Conservation (phyloP, 64 coral and sea anemone species). For the Montipora efflorescens region DNA sequence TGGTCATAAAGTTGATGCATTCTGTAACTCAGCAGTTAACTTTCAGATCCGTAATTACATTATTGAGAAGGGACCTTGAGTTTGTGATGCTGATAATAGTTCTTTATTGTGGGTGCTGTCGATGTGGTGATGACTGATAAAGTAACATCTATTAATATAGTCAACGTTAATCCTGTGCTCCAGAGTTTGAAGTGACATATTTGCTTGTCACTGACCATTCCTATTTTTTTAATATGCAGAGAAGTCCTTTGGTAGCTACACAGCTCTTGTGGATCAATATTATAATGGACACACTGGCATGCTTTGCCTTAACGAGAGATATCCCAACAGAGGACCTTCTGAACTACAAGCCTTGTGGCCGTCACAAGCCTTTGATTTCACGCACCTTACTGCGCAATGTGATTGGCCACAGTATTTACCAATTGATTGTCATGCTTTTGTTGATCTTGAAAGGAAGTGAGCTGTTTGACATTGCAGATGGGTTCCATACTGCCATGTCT, state of each 20-base stretch:
- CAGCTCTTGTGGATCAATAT: constrained; percentile 98
- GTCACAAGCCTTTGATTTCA: constrained; percentile 91
- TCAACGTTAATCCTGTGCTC: background rate
- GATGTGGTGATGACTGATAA: no score
- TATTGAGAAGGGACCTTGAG: no score
- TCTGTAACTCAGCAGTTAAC: no score
- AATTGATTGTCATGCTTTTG: constrained; percentile 79
- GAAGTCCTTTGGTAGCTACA: constrained; percentile 91
- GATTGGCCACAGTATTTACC: constrained; percentile 86
- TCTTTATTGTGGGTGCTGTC: no score
- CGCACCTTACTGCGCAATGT: constrained; percentile 92
- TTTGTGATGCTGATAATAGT: no score
- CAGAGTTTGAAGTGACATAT: no score
- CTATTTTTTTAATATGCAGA: constrained; percentile 38
- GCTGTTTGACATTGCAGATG: constrained; percentile 83
- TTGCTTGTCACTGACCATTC: background rate
- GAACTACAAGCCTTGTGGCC: constrained; percentile 87
- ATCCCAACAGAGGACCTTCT: constrained; percentile 90
- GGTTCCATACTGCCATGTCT: constrained; percentile 71
- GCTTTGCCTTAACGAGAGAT: constrained; percentile 91
- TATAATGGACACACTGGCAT: constrained; percentile 98
- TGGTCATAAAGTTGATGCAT: no score
- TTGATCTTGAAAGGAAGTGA: constrained; percentile 83
- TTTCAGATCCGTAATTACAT: no score
- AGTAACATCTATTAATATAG: no score